Evolutionary conservation across 2,113 vertebrate genomes (phyloP).

Genomic region (Talpa occidentalis): DNA sequence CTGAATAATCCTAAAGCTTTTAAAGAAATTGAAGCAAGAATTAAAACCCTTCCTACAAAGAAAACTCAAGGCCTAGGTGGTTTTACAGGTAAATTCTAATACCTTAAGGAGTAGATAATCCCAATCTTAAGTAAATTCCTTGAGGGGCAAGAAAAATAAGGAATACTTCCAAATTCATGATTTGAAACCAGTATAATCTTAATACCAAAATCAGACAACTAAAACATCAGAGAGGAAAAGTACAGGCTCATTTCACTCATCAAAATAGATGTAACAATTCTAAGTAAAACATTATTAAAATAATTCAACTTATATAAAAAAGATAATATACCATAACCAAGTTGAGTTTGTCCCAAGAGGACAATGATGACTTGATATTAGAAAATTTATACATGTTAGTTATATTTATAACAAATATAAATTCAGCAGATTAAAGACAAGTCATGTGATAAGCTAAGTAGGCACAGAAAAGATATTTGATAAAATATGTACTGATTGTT

Average conservation of each 20-base stretch:
- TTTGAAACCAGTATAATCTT: neutral
- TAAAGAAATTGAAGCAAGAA: constrained; percentile 19
- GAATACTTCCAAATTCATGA: neutral
- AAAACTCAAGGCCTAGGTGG: neutral
- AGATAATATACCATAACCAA: neutral
- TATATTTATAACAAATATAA: neutral
- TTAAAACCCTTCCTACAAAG: neutral
- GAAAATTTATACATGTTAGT: neutral
- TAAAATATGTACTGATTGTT: neutral
- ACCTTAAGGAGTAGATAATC: neutral
- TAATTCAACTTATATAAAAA: constrained; percentile 10
- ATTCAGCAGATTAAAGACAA: neutral
- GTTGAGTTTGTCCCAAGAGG: neutral
- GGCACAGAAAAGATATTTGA: neutral
- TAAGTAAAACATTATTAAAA: neutral
- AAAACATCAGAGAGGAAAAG: neutral
- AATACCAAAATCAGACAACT: constrained; percentile 5
- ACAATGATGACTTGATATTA: neutral
- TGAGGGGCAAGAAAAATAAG: constrained; percentile 12
- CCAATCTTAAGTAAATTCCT: neutral
- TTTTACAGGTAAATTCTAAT: neutral
- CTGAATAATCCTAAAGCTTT: neutral
- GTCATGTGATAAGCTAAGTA: neutral
- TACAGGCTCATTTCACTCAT: neutral
- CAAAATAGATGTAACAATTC: neutral